A percentile compares a stretch with the other conserved stretches of the same genome.
Evolutionary conservation across 2,888 invertebrate species (phyloP).

Genomic region (Ptycholaimellus sp.): DNA sequence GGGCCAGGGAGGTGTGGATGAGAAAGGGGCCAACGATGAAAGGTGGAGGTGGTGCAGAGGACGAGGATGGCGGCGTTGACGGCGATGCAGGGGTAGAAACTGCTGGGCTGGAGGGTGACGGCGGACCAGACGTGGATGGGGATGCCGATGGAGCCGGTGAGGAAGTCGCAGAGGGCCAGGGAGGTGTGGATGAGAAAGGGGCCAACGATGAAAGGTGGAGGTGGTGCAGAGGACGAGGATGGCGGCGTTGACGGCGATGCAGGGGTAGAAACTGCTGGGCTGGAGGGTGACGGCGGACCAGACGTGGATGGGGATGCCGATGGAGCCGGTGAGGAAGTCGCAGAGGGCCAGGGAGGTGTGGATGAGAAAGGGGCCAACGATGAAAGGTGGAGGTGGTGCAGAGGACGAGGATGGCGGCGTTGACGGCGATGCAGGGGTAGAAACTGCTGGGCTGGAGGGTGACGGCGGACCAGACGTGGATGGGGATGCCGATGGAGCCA

Average conservation of each 20-base stretch:
- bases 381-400: slow-evolving; percentile 24
- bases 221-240: slow-evolving; percentile 22
- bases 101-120: no score
- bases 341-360: slow-evolving; percentile 23
- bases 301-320: no score
- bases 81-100: slow-evolving; percentile 17
- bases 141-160: no score
- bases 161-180: no score
- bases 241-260: slow-evolving; percentile 19
- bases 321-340: no score
- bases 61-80: slow-evolving; percentile 20
- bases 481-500: slow-evolving; percentile 1
- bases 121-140: no score
- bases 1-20: no score
- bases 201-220: slow-evolving; percentile 22
- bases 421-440: slow-evolving; percentile 17
- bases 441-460: slow-evolving; percentile 14
- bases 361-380: slow-evolving; percentile 21
- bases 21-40: no score
- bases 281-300: no score
- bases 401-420: slow-evolving; percentile 19
- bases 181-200: no score
- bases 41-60: slow-evolving; percentile 22
- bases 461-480: slow-evolving; percentile 6
- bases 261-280: slow-evolving; percentile 18